Percentiles rank a stretch among this genome's conserved stretches.
Conservation (phyloP, 2,797 vertebrate species). For the Acrossocheilus fasciatus region DNA sequence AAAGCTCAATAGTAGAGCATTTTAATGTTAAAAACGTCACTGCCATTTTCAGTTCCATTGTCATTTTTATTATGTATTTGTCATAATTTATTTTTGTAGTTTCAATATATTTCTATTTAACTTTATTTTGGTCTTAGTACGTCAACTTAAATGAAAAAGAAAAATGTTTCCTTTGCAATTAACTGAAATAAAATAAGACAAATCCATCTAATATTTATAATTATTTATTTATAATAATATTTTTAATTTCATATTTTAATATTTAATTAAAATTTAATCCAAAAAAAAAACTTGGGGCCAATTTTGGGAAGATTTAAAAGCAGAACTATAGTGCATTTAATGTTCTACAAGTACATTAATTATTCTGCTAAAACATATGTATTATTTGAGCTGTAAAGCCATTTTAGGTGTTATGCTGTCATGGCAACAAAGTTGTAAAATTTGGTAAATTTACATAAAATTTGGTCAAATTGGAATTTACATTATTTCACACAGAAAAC, state of each 20-base stretch:
- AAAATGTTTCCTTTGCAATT: too few relatives aligned
- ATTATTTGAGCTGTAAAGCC: not conserved
- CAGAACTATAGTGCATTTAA: not conserved
- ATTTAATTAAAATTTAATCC: not conserved
- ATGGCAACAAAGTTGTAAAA: not conserved
- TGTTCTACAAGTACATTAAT: not conserved
- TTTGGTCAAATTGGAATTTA: not conserved
- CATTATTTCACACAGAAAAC: conserved; percentile 5
- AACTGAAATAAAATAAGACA: not conserved
- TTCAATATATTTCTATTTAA: too few relatives aligned
- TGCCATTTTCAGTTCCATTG: not conserved
- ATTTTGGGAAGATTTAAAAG: not conserved
- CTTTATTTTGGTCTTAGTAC: too few relatives aligned
- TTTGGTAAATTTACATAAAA: not conserved
- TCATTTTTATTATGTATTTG: too few relatives aligned
- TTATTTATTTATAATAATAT: not conserved
- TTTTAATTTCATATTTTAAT: not conserved
- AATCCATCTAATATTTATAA: not conserved
- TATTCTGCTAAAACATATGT: too few relatives aligned
- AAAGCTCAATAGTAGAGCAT: not conserved
- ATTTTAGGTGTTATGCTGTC: not conserved
- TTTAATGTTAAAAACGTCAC: not conserved
- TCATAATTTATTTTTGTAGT: too few relatives aligned
- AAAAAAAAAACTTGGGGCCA: too few relatives aligned
- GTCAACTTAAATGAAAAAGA: too few relatives aligned